These are phyloP conservation scores for Acropora yongei DNA, from an alignment of 64 coral and sea anemone genomes.

Conservation along the genomic window DNA sequence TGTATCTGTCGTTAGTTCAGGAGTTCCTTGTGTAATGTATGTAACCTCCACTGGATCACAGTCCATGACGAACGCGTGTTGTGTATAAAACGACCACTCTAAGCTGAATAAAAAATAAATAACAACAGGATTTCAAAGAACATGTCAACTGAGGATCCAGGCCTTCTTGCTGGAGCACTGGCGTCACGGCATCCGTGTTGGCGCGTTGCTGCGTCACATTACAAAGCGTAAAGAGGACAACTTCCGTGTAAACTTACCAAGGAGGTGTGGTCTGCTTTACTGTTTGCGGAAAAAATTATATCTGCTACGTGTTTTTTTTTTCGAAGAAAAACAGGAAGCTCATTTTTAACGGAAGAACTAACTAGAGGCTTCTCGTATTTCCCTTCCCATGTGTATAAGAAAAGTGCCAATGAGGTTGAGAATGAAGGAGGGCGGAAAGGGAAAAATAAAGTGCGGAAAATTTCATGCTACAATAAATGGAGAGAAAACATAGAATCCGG, in stretches of 20 bases:
- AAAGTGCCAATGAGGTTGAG: not conserved
- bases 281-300: not conserved
- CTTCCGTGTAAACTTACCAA: no score
- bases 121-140: no score
- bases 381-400: not conserved
- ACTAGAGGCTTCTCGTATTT: not conserved
- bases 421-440: no score
- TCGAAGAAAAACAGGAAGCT: not conserved
- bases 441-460: no score
- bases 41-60: slow-evolving; percentile 9
- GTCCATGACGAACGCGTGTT: not conserved
- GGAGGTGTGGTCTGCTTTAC: no score
- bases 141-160: not conserved
- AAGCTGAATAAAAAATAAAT: no score
- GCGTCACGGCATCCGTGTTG: not conserved
- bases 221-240: not conserved
- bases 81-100: not conserved
- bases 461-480: no score
- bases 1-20: slow-evolving; percentile 22
- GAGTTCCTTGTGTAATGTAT: slow-evolving; percentile 38
- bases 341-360: not conserved
- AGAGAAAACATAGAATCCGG: no score
- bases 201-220: not conserved
- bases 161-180: not conserved
- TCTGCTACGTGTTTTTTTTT: not conserved